phyloP scores from a whole-genome alignment of 2,888 invertebrate species.

The Meteorus cinctellus region DNA sequence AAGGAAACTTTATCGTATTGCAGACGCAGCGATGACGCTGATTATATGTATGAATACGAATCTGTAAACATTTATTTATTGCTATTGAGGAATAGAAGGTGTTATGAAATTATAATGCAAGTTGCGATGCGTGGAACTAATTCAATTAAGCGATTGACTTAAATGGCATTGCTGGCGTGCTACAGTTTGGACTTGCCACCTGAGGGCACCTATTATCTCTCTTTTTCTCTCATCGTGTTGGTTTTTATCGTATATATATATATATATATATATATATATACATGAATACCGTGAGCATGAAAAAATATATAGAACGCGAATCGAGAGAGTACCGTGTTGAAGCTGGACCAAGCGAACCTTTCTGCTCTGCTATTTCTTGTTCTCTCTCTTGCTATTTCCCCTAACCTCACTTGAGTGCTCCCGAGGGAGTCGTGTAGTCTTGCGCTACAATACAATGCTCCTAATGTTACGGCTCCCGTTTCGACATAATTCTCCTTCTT shows the following conservation, averaged over 20 bases:
- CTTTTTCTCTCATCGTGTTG: constrained; percentile 53
- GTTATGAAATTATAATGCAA: constrained; percentile 60
- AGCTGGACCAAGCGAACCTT: constrained; percentile 38
- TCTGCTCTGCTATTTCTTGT: constrained; percentile 46
- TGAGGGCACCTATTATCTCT: constrained; percentile 64
- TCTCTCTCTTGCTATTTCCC: constrained; percentile 31
- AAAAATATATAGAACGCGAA: constrained; percentile 7
- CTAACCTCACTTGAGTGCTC: constrained; percentile 51
- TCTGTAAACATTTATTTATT: neutral
- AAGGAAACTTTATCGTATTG: no score
- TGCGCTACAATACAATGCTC: constrained; percentile 71
- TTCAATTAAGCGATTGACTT: constrained; percentile 69
- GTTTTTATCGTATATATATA: neutral
- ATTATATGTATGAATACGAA: no score
- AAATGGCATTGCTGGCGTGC: constrained; percentile 43
- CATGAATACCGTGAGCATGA: neutral
- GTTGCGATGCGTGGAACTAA: constrained; percentile 61
- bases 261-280: no score
- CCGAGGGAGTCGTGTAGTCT: constrained; percentile 67
- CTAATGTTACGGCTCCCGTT: constrained; percentile 73
- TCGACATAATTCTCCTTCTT: constrained; percentile 70
- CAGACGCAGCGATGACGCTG: no score
- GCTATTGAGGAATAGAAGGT: neutral
- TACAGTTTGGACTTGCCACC: constrained; percentile 57
- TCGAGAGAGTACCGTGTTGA: constrained; percentile 7